A percentile compares a stretch with the other conserved stretches of the same genome.
Evolutionary conservation across 2,797 vertebrate genomes (phyloP).

Genomic region (Cyclura pinguis): DNA sequence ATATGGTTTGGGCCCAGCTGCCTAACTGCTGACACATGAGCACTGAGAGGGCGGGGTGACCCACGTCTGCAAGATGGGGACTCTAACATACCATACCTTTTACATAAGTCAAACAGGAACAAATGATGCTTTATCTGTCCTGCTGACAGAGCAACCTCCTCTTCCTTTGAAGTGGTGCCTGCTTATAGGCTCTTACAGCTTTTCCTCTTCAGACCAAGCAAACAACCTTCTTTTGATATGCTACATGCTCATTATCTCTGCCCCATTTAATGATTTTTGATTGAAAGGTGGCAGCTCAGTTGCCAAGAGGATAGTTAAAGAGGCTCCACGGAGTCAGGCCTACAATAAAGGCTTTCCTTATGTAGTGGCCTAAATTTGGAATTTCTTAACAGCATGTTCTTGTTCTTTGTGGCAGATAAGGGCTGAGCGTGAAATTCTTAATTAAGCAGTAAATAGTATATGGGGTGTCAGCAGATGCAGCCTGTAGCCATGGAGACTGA

Average conservation of each 20-base stretch:
- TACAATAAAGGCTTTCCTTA: conserved; percentile 84
- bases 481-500: conserved; percentile 84
- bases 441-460: conserved; percentile 90
- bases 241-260: conserved; percentile 86
- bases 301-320: conserved; percentile 80
- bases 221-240: conserved; percentile 87
- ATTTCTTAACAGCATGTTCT: conserved; percentile 86
- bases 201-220: conserved; percentile 81
- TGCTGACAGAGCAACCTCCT: conserved; percentile 73
- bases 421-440: conserved; percentile 89
- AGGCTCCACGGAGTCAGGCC: conserved; percentile 78
- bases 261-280: conserved; percentile 88
- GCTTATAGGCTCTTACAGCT: conserved; percentile 79
- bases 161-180: conserved; percentile 84
- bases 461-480: conserved; percentile 89
- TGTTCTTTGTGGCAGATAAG: conserved; percentile 86
- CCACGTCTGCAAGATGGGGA: conserved; percentile 80
- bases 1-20: conserved; percentile 87
- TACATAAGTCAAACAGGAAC: conserved; percentile 89
- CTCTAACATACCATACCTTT: conserved; percentile 84
- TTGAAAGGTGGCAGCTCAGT: conserved; percentile 82
- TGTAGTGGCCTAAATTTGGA: conserved; percentile 83
- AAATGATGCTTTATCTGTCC: conserved; percentile 86
- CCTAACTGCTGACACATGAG: conserved; percentile 85
- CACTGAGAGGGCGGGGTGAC: conserved; percentile 47